Conservation (phyloP, 2,113 vertebrate genomes). For the Oxyura jamaicensis region DNA sequence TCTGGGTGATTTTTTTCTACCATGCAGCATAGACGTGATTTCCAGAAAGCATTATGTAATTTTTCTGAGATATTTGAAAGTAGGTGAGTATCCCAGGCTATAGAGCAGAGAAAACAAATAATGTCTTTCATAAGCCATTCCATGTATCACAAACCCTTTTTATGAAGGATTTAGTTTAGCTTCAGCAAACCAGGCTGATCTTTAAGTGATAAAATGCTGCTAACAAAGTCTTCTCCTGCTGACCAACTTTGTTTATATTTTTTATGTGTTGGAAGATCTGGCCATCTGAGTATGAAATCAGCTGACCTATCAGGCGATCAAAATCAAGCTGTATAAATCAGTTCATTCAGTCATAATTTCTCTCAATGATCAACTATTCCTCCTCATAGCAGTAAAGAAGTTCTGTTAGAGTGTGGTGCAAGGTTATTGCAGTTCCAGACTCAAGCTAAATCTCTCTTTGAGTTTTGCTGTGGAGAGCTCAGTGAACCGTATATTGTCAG, state of each 20-base stretch:
- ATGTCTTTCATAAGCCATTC: not conserved
- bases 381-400: not conserved
- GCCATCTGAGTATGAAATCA: not conserved
- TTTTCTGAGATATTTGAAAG: not conserved
- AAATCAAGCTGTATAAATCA: not conserved
- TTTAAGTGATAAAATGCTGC: not conserved
- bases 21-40: not conserved
- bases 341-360: not conserved
- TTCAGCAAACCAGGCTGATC: not conserved
- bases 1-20: not conserved
- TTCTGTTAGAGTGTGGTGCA: not conserved
- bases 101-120: not conserved
- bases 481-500: not conserved
- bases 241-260: not conserved
- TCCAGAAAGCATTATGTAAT: not conserved
- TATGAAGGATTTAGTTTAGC: not conserved
- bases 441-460: not conserved
- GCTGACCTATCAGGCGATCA: not conserved
- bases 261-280: not conserved
- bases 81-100: not conserved
- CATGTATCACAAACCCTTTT: not conserved
- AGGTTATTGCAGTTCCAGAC: not conserved
- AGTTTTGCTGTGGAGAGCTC: not conserved
- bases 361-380: rapidly evolving
- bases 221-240: not conserved